phyloP scores from a whole-genome alignment of 2,797 vertebrate genomes.

The Tragopan temminckii region DNA sequence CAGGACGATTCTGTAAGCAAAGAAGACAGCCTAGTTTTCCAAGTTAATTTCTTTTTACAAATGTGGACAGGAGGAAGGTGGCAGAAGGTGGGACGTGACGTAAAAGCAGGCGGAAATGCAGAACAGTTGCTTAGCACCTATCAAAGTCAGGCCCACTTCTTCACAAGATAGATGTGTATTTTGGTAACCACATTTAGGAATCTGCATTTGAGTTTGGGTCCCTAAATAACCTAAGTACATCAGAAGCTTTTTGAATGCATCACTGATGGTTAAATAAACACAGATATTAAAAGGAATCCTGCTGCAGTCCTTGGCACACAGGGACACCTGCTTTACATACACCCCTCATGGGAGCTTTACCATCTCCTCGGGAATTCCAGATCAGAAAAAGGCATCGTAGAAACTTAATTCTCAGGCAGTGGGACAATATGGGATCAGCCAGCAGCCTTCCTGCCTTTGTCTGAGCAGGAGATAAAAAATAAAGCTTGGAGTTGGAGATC shows the following conservation, averaged over 20 bases:
- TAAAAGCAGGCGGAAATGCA: slow-evolving; percentile 53
- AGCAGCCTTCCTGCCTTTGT: not conserved
- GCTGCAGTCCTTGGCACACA: not conserved
- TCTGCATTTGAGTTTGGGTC: not conserved
- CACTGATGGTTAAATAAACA: not conserved
- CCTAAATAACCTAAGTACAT: slow-evolving; percentile 32
- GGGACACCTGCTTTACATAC: not conserved
- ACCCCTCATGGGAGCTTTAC: not conserved
- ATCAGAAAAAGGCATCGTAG: not conserved
- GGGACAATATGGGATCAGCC: not conserved
- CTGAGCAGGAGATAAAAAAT: not conserved
- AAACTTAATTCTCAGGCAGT: not conserved
- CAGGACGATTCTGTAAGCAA: not conserved
- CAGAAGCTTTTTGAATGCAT: not conserved
- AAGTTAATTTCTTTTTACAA: not conserved
- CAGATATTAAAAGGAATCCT: not conserved
- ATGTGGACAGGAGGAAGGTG: slow-evolving; percentile 49
- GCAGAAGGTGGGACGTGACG: slow-evolving; percentile 61
- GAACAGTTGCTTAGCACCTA: slow-evolving; percentile 71
- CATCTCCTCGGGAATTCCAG: not conserved
- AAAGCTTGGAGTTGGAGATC: not conserved
- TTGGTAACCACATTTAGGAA: slow-evolving; percentile 21
- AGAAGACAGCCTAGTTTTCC: not conserved
- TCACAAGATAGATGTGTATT: slow-evolving; percentile 34
- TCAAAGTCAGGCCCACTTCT: slow-evolving; percentile 66